phyloP scores from a whole-genome alignment of 1,140 invertebrate genomes.

The Drosophila tsacasi region DNA sequence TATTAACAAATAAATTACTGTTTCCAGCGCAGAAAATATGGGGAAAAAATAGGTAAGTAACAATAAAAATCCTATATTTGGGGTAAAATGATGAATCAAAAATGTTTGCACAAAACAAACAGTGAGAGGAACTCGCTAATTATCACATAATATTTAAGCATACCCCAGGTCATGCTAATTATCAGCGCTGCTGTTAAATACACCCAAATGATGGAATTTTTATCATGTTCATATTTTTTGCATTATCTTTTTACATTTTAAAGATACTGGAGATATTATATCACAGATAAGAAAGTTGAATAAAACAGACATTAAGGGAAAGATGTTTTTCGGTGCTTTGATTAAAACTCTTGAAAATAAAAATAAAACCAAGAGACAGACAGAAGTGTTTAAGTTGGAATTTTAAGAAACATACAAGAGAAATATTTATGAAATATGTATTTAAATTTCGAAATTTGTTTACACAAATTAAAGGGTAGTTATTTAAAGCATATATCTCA shows the following conservation, averaged over 20 bases:
- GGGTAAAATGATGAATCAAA: neutral
- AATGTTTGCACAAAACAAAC: slow-evolving; percentile 17
- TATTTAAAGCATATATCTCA: too few relatives aligned
- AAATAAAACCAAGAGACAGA: too few relatives aligned
- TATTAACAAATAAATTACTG: neutral
- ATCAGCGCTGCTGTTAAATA: slow-evolving; percentile 5
- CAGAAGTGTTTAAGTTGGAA: too few relatives aligned
- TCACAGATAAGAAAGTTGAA: neutral
- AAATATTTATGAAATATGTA: neutral
- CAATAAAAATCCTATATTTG: slow-evolving; percentile 6
- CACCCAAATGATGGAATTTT: slow-evolving; percentile 9
- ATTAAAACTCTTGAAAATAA: too few relatives aligned
- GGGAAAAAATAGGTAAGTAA: neutral
- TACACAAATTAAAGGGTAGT: too few relatives aligned
- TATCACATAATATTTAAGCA: slow-evolving; percentile 27
- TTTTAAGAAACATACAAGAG: too few relatives aligned
- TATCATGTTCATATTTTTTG: slow-evolving; percentile 9
- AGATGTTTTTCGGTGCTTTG: neutral
- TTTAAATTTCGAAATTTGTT: neutral
- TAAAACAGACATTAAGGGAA: neutral
- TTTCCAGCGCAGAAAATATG: neutral
- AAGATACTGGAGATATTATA: neutral
- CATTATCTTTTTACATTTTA: slow-evolving; percentile 10
- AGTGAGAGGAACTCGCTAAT: slow-evolving; percentile 18
- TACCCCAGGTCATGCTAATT: slow-evolving; percentile 23